Base-by-base conservation (phyloP, 2,888 invertebrate genomes). In the Ischnus inquisitorius region DNA sequence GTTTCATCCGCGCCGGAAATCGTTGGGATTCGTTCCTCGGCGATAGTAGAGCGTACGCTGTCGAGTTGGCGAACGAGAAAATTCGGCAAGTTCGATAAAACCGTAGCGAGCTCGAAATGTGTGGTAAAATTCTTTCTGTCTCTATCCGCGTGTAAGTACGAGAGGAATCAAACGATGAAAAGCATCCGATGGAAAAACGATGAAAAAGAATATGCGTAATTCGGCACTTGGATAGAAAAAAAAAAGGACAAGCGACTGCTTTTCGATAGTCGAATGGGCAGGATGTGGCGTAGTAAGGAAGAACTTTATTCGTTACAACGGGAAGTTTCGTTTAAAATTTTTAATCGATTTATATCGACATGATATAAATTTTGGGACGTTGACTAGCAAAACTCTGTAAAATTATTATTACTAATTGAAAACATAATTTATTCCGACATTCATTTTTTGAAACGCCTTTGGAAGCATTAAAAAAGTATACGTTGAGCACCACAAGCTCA, bases 1-100 rank as follows among this genome's bases (percentile, higher is more conserved):
- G 19, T 41, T 75, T 67, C 48, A 39, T n/a, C 14, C 69, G 43
- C 69, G 46, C 79, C 78, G 82, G 82, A 78, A 82, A 74, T 79
- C 64, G 78, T 74, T 51, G 28, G 10, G 54, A 10, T 54, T 34
- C 54, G 54, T 54, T 22, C 19, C 54, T 16, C 22, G 19, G 22
- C 54, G 22, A 10, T 54, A 22, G 16, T 10, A 22, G 3, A 54
- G 2, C 19, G 3, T 22, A 22, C 3, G 22, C 10, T 3, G 22
- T 22, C 54, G 8, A 34, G 3, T 54, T 22, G 41, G 16, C 51
- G 48, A 41, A 34, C 34, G 16, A 22, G 43, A 60, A 54, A 51
- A 74, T 75, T 57, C 25, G 60, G 41, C 57, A 48, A 69, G 68
- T 74, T 54, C 43, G 12, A 6, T 25, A 68, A 77, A 67, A 72